Conservation (phyloP, 2,113 vertebrate species). For the Sterrhoptilus dennistouni region DNA sequence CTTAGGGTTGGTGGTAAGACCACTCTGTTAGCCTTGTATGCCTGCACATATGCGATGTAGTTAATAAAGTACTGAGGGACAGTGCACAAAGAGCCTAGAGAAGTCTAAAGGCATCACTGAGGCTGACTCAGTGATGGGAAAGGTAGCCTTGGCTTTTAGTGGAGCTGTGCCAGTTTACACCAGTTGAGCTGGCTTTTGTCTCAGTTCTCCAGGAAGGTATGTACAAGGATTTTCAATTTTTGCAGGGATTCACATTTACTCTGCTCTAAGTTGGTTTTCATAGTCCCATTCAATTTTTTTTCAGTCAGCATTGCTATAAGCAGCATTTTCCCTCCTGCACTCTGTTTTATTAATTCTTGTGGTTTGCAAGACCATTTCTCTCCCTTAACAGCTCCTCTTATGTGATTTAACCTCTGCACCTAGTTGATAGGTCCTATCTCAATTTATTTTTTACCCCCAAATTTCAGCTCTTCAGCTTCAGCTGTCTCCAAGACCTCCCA, state of each 20-base stretch:
- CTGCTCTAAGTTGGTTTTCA: background rate
- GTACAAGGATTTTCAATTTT: background rate
- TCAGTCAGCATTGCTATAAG: background rate
- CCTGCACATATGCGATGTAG: background rate
- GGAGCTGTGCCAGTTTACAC: background rate
- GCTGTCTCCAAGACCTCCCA: background rate
- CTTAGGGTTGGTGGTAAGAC: background rate
- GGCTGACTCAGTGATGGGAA: background rate
- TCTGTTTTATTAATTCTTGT: background rate
- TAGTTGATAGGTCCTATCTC: background rate
- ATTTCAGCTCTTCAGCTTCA: background rate
- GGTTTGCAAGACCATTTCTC: background rate
- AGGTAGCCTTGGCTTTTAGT: background rate
- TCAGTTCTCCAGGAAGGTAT: background rate
- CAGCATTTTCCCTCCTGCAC: background rate
- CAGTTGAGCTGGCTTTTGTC: background rate
- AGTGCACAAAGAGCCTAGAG: background rate
- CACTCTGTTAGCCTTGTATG: background rate
- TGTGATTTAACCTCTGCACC: background rate
- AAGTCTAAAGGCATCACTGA: background rate
- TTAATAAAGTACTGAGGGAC: background rate
- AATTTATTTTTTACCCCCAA: background rate
- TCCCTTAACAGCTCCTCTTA: background rate
- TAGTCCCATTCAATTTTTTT: background rate
- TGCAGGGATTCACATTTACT: background rate